A percentile compares a stretch with the other conserved stretches of the same genome.
These are phyloP conservation scores for Menidia beryllina DNA, from an alignment of 2,113 vertebrate species.

Conservation along the genomic window DNA sequence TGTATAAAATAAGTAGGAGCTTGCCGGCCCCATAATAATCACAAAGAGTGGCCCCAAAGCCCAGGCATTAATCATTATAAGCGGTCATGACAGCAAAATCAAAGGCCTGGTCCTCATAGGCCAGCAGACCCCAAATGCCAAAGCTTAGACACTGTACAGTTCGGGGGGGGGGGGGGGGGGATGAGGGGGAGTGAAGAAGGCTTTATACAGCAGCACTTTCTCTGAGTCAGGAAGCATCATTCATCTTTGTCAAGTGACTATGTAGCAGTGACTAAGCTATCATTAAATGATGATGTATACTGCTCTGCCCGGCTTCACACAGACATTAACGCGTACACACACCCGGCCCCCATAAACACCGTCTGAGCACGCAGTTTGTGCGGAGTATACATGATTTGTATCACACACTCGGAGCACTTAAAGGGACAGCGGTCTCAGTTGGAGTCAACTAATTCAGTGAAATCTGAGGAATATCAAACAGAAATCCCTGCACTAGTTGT, in stretches of 20 bases:
- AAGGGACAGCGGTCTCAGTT: no score
- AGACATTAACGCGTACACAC: slow-evolving; percentile 20
- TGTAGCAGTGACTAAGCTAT: slow-evolving; percentile 70
- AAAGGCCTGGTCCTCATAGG: slow-evolving; percentile 74
- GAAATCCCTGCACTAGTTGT: no score
- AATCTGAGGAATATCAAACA: no score
- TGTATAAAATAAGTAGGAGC: slow-evolving; percentile 28
- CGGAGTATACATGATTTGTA: no score
- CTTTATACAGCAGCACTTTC: slow-evolving; percentile 44
- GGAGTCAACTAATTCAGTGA: no score
- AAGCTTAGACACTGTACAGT: slow-evolving; percentile 46
- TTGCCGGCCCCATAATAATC: slow-evolving; percentile 74
- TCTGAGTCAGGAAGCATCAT: slow-evolving; percentile 53
- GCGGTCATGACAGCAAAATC: slow-evolving; percentile 83
- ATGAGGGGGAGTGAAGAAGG: slow-evolving; percentile 2
- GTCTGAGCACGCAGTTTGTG: no score
- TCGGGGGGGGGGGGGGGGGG: neutral
- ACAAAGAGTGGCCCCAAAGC: slow-evolving; percentile 76
- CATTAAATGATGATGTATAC: slow-evolving; percentile 71
- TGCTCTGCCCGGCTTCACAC: slow-evolving; percentile 37
- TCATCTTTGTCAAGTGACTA: slow-evolving; percentile 75
- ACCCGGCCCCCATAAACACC: neutral
- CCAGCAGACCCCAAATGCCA: slow-evolving; percentile 45
- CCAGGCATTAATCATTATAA: slow-evolving; percentile 84
- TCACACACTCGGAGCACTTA: no score